Base-by-base conservation (phyloP, 2,888 invertebrate species). In the Ichneumon xanthorius region DNA sequence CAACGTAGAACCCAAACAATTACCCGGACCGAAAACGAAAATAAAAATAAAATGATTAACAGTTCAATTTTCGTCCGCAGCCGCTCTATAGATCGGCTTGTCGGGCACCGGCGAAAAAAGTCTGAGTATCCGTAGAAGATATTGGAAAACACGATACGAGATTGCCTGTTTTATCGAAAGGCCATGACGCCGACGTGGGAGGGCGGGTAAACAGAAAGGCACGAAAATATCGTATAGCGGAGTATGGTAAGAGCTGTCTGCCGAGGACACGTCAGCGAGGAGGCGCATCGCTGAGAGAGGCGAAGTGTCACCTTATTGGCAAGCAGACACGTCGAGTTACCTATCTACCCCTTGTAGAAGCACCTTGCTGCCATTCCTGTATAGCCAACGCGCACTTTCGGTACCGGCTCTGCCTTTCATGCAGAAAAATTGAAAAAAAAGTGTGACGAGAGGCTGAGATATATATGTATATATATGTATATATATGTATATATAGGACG, bases 271-370 rank as follows among this genome's bases (percentile, higher is more conserved):
- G 55, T 58, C 73, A 73, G 73, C 73, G 65, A 67, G 45, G 63
- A 73, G 45, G 67, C 40, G 67, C 55, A 73, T 80, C 73, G 75
- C 40, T 58, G 80, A 75, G 73, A 75, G 73, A 68, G 61, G 48
- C 48, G 30, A 67, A 80, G 75, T 40, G 67, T 4, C 73, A 33
- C 45, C 33, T 81, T 70, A 81, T 81, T 81, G 81, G 68, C 81
- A 70, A 76, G 76, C 76, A 61, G 81, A 76, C 61, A 70, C 40
- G 58, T 70, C 61, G 70, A 73, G 80, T 73, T 22, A 45, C 45
- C 40, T 33, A 61, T 26, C 45, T 26, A 67, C n/a, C 61, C 37
- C 50, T 61, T 14, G 40, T 37, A 45, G 61, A 45, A 48, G 55
- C 67, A 19, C 19, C 63, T 58, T 48, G n/a, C 48, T 22, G 58